phyloP scores from a whole-genome alignment of 2,888 invertebrate genomes.

The Thymelicus sylvestris region DNA sequence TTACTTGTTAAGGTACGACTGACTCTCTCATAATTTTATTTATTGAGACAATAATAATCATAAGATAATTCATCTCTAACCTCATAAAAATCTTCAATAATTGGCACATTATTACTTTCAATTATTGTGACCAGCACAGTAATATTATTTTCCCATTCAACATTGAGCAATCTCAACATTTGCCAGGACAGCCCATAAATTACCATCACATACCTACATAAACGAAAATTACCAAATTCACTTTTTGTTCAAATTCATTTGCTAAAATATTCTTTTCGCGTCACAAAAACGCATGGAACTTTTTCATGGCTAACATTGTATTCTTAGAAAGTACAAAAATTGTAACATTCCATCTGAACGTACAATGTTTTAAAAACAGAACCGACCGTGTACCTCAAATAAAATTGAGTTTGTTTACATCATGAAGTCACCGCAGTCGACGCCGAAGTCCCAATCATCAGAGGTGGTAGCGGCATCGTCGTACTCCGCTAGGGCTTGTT shows the following conservation, averaged over 20 bases:
- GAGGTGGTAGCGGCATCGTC: constrained; percentile 81
- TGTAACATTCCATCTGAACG: constrained; percentile 11
- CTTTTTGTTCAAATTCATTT: neutral
- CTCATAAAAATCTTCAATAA: constrained; percentile 44
- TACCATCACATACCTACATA: neutral
- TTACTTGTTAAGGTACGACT: constrained; percentile 38
- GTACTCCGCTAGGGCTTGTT: constrained; percentile 86
- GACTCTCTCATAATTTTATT: constrained; percentile 39
- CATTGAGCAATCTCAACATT: constrained; percentile 51
- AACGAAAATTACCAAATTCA: neutral
- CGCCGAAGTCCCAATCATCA: constrained; percentile 88
- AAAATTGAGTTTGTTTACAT: constrained; percentile 78
- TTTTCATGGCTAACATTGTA: constrained; percentile 8
- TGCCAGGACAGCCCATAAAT: constrained; percentile 1
- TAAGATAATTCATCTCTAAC: constrained; percentile 50
- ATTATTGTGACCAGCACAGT: constrained; percentile 66
- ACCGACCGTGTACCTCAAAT: constrained; percentile 11
- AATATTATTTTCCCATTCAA: constrained; percentile 41
- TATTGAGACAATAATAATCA: constrained; percentile 52
- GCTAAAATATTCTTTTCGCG: neutral
- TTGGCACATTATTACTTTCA: constrained; percentile 62
- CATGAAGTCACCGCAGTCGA: constrained; percentile 90
- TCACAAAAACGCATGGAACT: constrained; percentile 1
- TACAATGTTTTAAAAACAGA: constrained; percentile 1
- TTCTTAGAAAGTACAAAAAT: constrained; percentile 11